Conservation (phyloP, 2,888 invertebrate genomes). For the Caenorhabditis virilis region DNA sequence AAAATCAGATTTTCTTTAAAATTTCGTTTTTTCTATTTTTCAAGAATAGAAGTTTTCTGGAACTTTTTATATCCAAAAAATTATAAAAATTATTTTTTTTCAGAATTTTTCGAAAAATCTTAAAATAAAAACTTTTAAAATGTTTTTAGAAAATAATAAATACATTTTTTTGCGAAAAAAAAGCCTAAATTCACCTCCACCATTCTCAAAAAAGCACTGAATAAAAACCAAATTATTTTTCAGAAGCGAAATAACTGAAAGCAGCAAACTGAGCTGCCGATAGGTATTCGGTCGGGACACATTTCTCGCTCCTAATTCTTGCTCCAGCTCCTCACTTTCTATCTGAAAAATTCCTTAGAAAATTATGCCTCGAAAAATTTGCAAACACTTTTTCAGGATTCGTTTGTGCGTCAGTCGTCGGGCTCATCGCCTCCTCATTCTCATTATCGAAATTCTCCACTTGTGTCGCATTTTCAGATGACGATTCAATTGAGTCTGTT, state of each 20-base stretch:
- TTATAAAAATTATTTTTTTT: no score
- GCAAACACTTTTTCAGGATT: conserved; percentile 23
- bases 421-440: conserved; percentile 15
- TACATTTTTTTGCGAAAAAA: neutral
- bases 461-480: conserved; percentile 9
- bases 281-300: conserved; percentile 14
- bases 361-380: no score
- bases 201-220: conserved; percentile 27
- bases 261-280: conserved; percentile 14
- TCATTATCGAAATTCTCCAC: conserved; percentile 26
- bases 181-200: conserved; percentile 26
- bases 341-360: no score
- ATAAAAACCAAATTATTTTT: conserved; percentile 30
- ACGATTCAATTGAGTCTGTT: conserved; percentile 21
- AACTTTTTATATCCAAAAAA: no score
- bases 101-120: no score
- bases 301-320: conserved; percentile 24
- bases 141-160: no score
- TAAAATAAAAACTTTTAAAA: no score
- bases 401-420: conserved; percentile 6
- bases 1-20: no score
- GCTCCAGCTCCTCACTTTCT: conserved; percentile 24
- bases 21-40: no score
- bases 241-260: conserved; percentile 16
- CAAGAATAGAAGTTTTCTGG: no score